Evolutionary conservation across 2,113 vertebrate genomes (phyloP), one percentile per base, ranked within the genome.

Genomic region (Laticauda laticaudata): DNA sequence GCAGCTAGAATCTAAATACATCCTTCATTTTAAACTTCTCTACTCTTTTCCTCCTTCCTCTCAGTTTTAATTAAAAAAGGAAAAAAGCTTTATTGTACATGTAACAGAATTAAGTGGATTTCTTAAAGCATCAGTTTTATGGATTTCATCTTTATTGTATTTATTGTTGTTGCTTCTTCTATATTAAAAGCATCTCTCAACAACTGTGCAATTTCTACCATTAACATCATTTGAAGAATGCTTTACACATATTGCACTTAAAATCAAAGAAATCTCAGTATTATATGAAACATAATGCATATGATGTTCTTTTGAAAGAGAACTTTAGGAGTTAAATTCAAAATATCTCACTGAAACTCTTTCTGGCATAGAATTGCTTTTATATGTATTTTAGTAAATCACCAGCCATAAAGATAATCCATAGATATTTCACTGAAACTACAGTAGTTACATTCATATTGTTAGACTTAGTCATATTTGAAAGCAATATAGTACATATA

Each of bases 1-100:
- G 86, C n/a, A 43, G 92, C 87, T 87, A 87, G 53, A 94, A 96
- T 90, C 48, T 15, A 23, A 95, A 69, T 11, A 23, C 91, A 93
- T 95, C 93, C 89, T 91, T 94, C 85, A 94, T 93, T 91, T 92
- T 0, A 0, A 59, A 90, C 94, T 95, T 95, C 92, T 34, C 1
- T 54, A 64, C 89, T 91, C 29, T 34, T 64, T 64, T 29, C 61
- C 12, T 7, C 15, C 1, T 6, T 12, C 15, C 14, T 34, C n/a
- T 75, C n/a, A 75, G 14, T 18, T 75, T 75, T 75, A 75, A 69
- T 29, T 69, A n/a, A 69, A 69, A 69, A 64, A 11, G 4, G 8
- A 59, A 75, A 34, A 18, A 75, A 75, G 14, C 64, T 75, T 34
- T 75, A 18, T 81, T 56, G 24, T 29, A 90, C 4, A 51, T 15